Conservation (phyloP, 2,888 invertebrate species). For the Lycocerus yunnanus region DNA sequence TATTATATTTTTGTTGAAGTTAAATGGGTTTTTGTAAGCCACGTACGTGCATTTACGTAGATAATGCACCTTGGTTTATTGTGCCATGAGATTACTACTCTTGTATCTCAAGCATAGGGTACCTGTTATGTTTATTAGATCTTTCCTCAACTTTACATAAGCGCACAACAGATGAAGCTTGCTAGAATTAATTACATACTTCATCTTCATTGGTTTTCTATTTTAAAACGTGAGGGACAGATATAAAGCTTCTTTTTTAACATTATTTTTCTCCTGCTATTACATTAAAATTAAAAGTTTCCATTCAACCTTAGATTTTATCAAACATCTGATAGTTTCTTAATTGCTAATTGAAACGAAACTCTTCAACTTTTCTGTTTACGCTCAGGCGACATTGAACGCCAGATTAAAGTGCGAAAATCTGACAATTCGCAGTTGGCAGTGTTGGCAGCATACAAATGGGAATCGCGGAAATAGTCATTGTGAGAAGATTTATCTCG, state of each 20-base stretch:
- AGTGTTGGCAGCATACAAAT: constrained; percentile 34
- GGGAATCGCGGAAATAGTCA: constrained; percentile 42
- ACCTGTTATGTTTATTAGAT: constrained; percentile 37
- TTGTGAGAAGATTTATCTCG: constrained; percentile 53
- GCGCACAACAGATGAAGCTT: constrained; percentile 25
- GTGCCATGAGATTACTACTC: constrained; percentile 36
- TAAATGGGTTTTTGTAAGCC: constrained; percentile 36
- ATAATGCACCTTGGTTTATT: constrained; percentile 33
- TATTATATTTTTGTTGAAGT: constrained; percentile 38
- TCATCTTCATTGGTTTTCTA: constrained; percentile 22
- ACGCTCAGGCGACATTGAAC: background rate
- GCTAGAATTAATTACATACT: constrained; percentile 30
- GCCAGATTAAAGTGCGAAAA: constrained; percentile 11
- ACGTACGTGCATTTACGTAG: constrained; percentile 29
- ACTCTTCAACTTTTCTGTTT: background rate
- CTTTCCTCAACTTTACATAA: constrained; percentile 25
- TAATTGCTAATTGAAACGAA: background rate
- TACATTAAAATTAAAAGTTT: background rate
- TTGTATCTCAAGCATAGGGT: constrained; percentile 33
- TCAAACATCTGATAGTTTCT: background rate
- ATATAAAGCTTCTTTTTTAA: background rate
- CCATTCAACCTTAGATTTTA: background rate
- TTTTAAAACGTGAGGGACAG: constrained; percentile 25
- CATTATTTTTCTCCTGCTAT: background rate
- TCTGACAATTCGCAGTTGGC: constrained; percentile 25